Base-by-base conservation (phyloP, 2,113 vertebrate genomes). In the Anoplopoma fimbria region DNA sequence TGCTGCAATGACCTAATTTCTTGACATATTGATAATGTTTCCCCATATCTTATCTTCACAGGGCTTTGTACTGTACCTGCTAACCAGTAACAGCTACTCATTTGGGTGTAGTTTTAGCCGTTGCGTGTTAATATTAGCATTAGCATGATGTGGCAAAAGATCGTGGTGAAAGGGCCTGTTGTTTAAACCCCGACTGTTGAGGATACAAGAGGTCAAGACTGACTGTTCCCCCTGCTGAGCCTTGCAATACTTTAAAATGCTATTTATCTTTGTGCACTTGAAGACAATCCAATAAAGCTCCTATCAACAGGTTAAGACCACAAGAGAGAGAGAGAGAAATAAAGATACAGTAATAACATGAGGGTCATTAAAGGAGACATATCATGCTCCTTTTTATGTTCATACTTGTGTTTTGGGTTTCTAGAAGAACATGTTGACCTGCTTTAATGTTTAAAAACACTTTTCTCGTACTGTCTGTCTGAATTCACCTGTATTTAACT, bases 11-110 rank as follows among this genome's bases (percentile, higher is more conserved):
- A 71, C 63, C 68, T 76, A 1, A 36, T 83, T 77, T 74, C 75
- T 40, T 57, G 13, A 62, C 51, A 58, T 36, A 70, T 61, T 23
- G 0, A 69, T 71, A 27, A 42, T 7, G n/a, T 60, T 38, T 42
- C 42, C 21, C 1, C 19, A 3, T 51, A 65, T 88, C 81, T 87
- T 81, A 88, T 89, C 75, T 81, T 21, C 21, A 17, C 7, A 1
- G 4, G 2, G n/a, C 55, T 75, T 53, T 69, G 15, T 13, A 34
- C 76, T 62, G 19, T 51, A 13, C 10, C 27, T 47, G 19, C 9
- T 15, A 38, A 29, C 34, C 61, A 34, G 10, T 9, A n/a, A 0
- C 17, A 68, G 25, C 51, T 58, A 47, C 31, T 75, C 61, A 58
- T 81, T 38, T 31, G 31, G 42, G 33, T 70, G 64, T n/a, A 51